phyloP scores from a whole-genome alignment of 2,113 vertebrate genomes.

The Hippocampus comes region DNA sequence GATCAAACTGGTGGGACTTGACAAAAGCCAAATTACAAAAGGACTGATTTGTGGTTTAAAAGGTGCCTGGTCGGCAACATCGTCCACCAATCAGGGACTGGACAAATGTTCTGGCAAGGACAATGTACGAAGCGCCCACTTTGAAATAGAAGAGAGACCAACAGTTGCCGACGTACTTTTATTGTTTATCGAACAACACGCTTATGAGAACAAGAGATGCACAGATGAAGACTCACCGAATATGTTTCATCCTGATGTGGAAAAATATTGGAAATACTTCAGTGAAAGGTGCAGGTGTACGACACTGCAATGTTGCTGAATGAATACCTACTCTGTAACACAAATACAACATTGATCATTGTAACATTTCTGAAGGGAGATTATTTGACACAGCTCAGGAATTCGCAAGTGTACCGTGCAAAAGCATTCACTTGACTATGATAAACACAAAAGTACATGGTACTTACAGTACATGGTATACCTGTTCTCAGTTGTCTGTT shows the following conservation, averaged over 20 bases:
- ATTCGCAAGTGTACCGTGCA: no score
- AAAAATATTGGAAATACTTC: background rate
- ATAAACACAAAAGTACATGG: no score
- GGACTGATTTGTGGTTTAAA: conserved; percentile 31
- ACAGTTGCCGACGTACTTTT: background rate
- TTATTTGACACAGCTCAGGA: no score
- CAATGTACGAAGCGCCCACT: no score
- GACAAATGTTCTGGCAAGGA: no score
- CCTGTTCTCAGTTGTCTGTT: no score
- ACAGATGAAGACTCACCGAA: background rate
- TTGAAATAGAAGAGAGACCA: background rate
- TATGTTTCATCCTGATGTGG: background rate
- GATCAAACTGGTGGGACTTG: conserved; percentile 17
- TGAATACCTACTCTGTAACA: no score
- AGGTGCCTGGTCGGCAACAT: conserved; percentile 8
- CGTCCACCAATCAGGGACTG: conserved; percentile 13
- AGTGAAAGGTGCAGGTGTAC: background rate
- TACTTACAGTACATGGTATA: no score
- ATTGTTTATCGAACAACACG: background rate
- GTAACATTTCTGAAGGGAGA: no score
- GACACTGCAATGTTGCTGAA: background rate
- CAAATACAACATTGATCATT: no score
- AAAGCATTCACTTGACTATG: no score
- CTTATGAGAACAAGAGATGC: background rate
- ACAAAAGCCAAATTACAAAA: conserved; percentile 14